A percentile compares a stretch with the other conserved stretches of the same genome.
Conservation (phyloP, 1,140 invertebrate genomes). For the Bombus vancouverensis region DNA sequence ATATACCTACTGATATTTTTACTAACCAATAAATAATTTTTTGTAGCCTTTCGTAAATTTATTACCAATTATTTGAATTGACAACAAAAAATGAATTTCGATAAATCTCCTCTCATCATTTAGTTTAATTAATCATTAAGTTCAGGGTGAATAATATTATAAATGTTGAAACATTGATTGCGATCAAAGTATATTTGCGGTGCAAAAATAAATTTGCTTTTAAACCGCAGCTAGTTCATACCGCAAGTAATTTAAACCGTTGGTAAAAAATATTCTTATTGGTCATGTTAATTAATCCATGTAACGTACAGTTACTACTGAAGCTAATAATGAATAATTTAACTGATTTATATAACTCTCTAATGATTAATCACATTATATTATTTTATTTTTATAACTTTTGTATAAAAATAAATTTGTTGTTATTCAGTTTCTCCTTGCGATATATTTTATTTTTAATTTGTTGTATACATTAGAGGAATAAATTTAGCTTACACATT, state of each 20-base stretch:
- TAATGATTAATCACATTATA: background rate
- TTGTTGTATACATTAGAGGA: background rate
- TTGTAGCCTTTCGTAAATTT: too few species aligned
- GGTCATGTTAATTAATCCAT: constrained; percentile 32
- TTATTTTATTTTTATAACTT: background rate
- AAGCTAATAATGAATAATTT: background rate
- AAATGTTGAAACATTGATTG: background rate
- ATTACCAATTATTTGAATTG: too few species aligned
- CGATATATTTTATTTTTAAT: background rate
- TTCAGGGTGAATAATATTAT: background rate
- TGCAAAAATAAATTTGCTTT: constrained; percentile 26
- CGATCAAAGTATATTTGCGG: background rate
- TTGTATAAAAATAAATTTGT: background rate
- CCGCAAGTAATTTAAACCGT: constrained; percentile 41
- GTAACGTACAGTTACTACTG: background rate
- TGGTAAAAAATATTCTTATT: constrained; percentile 19
- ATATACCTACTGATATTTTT: background rate
- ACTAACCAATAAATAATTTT: background rate
- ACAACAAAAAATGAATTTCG: background rate
- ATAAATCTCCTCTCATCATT: background rate
- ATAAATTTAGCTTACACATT: background rate
- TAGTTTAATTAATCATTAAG: background rate
- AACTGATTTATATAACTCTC: background rate
- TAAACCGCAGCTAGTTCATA: constrained; percentile 10
- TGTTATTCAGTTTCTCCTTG: background rate